Conservation (phyloP, 2,113 vertebrate species). For the Phalacrocorax aristotelis region DNA sequence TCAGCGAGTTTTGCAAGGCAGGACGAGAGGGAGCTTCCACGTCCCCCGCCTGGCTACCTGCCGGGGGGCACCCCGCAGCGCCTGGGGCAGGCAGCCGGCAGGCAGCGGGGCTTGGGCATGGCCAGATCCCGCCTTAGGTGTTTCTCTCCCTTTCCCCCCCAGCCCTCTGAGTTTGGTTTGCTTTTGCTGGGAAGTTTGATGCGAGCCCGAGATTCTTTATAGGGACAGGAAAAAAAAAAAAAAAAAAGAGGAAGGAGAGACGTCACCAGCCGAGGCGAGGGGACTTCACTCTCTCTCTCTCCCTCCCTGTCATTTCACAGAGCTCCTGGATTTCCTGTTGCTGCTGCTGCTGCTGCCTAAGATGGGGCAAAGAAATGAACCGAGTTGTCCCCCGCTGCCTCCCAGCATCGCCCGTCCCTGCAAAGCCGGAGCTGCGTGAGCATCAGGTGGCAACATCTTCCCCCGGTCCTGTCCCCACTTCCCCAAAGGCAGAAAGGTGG, state of each 20-base stretch:
- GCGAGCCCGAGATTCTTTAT: conserved; percentile 64
- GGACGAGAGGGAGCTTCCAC: not conserved
- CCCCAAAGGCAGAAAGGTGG: not conserved
- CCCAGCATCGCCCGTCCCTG: not conserved
- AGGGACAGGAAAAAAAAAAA: conserved; percentile 47
- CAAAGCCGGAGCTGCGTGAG: not conserved
- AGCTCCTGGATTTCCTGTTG: conserved; percentile 39
- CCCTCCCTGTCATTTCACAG: conserved; percentile 2
- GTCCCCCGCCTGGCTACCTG: conserved; percentile 13
- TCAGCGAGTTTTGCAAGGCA: not conserved
- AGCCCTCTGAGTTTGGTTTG: not conserved
- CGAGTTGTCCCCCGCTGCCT: not conserved
- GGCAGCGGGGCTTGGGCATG: not conserved
- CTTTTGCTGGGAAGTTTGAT: conserved; percentile 49
- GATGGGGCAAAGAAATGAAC: not conserved
- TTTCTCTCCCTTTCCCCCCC: not conserved
- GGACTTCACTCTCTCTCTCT: not conserved
- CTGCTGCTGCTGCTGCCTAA: not conserved
- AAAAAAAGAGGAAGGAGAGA: conserved; percentile 59
- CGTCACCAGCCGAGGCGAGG: conserved; percentile 52
- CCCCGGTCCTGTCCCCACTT: not conserved
- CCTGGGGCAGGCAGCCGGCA: not conserved
- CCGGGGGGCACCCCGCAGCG: not conserved
- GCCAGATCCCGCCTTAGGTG: not conserved
- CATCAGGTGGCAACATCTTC: not conserved